Evolutionary conservation across 2,888 invertebrate species (phyloP).

Genomic region (Scaptomyza polygonia): DNA sequence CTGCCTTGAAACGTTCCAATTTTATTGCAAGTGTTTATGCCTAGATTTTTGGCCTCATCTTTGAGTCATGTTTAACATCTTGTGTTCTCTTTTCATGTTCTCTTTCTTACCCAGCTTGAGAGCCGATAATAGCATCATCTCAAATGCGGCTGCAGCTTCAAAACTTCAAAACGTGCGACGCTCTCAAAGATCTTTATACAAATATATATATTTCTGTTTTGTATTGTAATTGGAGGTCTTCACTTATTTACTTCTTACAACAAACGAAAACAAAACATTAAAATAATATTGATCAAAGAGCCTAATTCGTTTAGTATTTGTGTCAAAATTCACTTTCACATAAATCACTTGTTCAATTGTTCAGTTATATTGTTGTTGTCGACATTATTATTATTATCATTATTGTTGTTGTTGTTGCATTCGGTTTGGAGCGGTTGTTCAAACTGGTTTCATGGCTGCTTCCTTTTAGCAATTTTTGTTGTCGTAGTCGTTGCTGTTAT

Average conservation of each 20-base stretch:
- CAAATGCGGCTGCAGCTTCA: constrained; percentile 37
- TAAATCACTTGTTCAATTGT: constrained; percentile 66
- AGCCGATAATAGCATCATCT: constrained; percentile 84
- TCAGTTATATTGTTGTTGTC: constrained; percentile 26
- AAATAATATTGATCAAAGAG: constrained; percentile 7
- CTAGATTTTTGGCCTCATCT: neutral
- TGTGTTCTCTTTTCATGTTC: neutral
- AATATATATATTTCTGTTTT: neutral
- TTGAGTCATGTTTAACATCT: constrained; percentile 8
- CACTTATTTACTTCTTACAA: constrained; percentile 1
- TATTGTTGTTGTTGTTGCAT: constrained; percentile 39
- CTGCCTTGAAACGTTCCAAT: neutral
- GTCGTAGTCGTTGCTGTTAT: constrained; percentile 44
- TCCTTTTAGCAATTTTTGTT: constrained; percentile 74
- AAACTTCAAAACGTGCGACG: constrained; percentile 22
- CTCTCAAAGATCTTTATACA: constrained; percentile 20
- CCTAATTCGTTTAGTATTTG: constrained; percentile 49
- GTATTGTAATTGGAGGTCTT: constrained; percentile 6
- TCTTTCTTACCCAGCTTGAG: constrained; percentile 83
- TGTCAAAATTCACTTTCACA: constrained; percentile 81
- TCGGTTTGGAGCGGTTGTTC: constrained; percentile 57
- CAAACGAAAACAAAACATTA: neutral
- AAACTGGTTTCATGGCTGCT: constrained; percentile 74
- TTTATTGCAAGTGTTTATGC: neutral
- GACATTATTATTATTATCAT: constrained; percentile 21